Evolutionary conservation across 2,888 invertebrate genomes (phyloP), one percentile per base, ranked within the genome.

Genomic region (Ariolimax columbianus): DNA sequence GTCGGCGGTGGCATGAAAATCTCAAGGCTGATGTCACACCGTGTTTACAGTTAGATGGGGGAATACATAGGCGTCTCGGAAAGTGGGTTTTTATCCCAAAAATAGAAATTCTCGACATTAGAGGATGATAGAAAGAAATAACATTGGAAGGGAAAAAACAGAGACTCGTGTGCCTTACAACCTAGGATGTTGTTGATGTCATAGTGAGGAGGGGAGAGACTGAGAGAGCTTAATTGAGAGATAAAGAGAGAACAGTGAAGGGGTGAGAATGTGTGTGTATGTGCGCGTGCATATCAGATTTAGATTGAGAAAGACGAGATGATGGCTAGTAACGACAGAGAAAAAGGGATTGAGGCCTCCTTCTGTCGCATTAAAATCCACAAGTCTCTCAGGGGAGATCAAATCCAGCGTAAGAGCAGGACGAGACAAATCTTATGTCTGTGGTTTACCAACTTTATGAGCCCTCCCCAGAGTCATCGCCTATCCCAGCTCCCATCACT

Each of bases 381-480:
- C 0, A 66, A 66, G 30, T 33, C 47, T 79, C 79, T 30, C 43
- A 30, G 43, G 43, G 68, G 79, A 63, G 30, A 68, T 26, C 43
- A 78, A 78, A 79, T 63, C 66, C 79, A 9, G n/a, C 14, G 79
- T 43, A 47, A 68, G 43, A 68, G 66, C 23, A n/a, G 63, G 47
- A 43, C 68, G 33, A 19, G 33, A 43, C 66, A 30, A 78, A 55
- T 55, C 79, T 68, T 40, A 66, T 79, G 79, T 79, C 43, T 68
- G 43, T 43, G 55, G 68, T 40, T 33, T 63, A 47, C 66, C 66
- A 68, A 68, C 79, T 79, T 78, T 79, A 79, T 79, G 79, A 55
- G 43, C 40, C 66, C 11, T 79, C 79, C 78, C 63, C 66, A 30
- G 79, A 33, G 79, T 47, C 63, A 33, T 19, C 9, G 14, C 19